Evolutionary conservation across 2,888 invertebrate genomes (phyloP), one percentile per base, ranked within the genome.

Genomic region (Mythimna impura): DNA sequence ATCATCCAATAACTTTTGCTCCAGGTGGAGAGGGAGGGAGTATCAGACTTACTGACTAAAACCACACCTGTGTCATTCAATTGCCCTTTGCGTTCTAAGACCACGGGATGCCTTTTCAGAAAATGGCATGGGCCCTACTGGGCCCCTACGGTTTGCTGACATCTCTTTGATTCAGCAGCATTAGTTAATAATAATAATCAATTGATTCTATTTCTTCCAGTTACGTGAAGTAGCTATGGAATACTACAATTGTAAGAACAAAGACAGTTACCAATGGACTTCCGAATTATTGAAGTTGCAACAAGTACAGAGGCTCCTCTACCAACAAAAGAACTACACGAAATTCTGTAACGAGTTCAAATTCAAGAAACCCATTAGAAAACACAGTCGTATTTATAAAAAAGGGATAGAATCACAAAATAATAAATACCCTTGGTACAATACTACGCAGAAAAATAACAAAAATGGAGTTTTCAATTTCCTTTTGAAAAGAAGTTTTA

Each of bases 141-240:
- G 36, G 36, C 36, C 36, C 9, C 36, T 36, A 36, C 36, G 36
- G 36, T 8, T 36, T 36, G 36, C 9, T 8, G 8, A 8, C 9
- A 36, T 36, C 36, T 9, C 9, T 36, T 36, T 8, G 36, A 50
- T 50, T 1, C 50, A 20, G 50, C 12, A 57, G 40, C 20, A 9
- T 43, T 8, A 40, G 8, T 22, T n/a, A 14, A 47, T 30, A 30
- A 30, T 30, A 30, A 30, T 30, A 30, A 30, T 34, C 14, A 22
- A 6, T 25, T 75, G 43, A 47, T 66, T 40, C 43, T 52, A 61
- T 43, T 70, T 36, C 30, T 90, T 89, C 73, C 91, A 98, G 98
- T 89, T 98, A 63, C 97, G 97, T 82, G 98, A 98, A 95, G 94
- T 98, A 40, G 97, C 97, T 34, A 95, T 98, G 89, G 97, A 97